These are phyloP conservation scores for Rhaphigaster nebulosa DNA, from an alignment of 2,888 invertebrate genomes.

Conservation along the genomic window DNA sequence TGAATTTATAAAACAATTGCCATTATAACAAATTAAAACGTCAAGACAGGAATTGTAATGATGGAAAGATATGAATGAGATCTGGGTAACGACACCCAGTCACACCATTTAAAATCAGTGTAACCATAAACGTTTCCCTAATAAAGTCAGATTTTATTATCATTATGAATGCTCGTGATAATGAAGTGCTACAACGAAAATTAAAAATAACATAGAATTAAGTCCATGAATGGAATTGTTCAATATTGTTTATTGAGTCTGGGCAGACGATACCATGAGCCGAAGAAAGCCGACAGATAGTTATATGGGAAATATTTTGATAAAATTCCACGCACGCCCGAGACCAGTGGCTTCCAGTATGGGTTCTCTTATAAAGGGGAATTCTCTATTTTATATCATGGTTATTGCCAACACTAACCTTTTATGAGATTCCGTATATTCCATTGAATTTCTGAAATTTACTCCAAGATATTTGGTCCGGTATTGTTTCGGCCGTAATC, in stretches of 20 bases:
- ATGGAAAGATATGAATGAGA: not conserved
- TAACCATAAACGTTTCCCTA: not conserved
- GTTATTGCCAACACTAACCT: constrained; percentile 55
- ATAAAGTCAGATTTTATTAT: not conserved
- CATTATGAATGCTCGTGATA: not conserved
- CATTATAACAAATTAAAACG: not conserved
- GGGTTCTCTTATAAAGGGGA: constrained; percentile 54
- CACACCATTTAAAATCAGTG: not conserved
- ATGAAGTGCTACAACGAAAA: not conserved
- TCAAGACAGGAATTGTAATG: not conserved
- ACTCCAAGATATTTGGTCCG: constrained; percentile 39
- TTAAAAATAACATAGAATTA: constrained; percentile 5
- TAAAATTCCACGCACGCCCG: constrained; percentile 55
- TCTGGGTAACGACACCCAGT: not conserved
- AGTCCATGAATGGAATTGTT: not conserved
- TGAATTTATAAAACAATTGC: not conserved
- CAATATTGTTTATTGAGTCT: constrained; percentile 43
- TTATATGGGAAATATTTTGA: constrained; percentile 57
- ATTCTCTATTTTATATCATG: constrained; percentile 57
- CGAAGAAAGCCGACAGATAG: not conserved
- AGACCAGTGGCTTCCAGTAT: constrained; percentile 22
- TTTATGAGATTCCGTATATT: constrained; percentile 56
- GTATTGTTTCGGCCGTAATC: constrained; percentile 21
- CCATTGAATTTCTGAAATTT: constrained; percentile 58
- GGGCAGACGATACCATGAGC: constrained; percentile 4